phyloP scores from a whole-genome alignment of 2,797 vertebrate species.

The Pristis pectinata region DNA sequence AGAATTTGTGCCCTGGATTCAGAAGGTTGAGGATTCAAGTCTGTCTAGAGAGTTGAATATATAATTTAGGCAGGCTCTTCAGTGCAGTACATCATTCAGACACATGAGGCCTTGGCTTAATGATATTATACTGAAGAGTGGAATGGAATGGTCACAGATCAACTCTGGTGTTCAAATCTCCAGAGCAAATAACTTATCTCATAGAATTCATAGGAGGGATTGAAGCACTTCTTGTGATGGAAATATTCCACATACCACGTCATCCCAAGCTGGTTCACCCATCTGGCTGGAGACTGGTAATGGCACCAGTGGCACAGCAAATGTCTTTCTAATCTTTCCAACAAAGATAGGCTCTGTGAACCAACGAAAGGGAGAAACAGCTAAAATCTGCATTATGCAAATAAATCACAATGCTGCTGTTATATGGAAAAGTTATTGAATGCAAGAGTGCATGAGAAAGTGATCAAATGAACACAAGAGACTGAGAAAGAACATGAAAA shows the following conservation, averaged over 20 bases:
- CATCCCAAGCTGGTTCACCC: background rate
- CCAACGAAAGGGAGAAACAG: background rate
- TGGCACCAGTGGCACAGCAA: background rate
- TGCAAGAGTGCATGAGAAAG: background rate
- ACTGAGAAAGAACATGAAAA: background rate
- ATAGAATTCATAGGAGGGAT: background rate
- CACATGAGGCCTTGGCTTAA: background rate
- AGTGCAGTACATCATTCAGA: background rate
- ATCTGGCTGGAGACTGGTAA: background rate
- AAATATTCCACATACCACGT: background rate
- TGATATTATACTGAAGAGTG: background rate
- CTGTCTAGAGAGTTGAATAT: background rate
- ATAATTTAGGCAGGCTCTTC: background rate
- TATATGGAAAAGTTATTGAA: background rate
- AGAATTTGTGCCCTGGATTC: background rate
- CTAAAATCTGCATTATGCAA: background rate
- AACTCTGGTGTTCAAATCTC: background rate
- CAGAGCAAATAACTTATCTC: background rate
- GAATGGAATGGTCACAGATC: background rate
- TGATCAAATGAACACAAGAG: background rate
- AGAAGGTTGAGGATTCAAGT: background rate
- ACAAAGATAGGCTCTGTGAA: background rate
- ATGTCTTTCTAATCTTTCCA: background rate
- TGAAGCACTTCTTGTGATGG: background rate
- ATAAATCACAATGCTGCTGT: background rate